phyloP scores from a whole-genome alignment of 2,113 vertebrate species.

The Eira barbara region DNA sequence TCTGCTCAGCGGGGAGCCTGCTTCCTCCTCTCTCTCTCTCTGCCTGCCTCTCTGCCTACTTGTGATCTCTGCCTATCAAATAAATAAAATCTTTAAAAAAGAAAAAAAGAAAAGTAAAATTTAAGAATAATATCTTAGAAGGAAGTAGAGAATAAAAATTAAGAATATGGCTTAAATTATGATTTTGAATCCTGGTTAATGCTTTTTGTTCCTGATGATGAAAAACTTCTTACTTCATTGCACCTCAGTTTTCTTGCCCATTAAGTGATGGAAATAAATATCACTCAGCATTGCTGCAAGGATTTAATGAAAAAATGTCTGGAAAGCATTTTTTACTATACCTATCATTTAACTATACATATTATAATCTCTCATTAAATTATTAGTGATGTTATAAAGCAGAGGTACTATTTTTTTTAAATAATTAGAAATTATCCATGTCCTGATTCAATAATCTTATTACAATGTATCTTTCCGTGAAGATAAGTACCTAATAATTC shows the following conservation, averaged over 20 bases:
- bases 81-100: no score
- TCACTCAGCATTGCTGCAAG: not conserved
- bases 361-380: not conserved
- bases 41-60: no score
- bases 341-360: not conserved
- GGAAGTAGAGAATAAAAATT: not conserved
- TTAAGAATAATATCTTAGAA: not conserved
- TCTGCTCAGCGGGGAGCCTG: no score
- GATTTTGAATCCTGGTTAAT: not conserved
- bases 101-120: not conserved
- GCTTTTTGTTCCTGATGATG: not conserved
- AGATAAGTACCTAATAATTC: not conserved
- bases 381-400: not conserved
- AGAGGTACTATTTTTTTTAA: not conserved
- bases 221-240: not conserved
- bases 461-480: not conserved
- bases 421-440: not conserved
- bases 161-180: not conserved
- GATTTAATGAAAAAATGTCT: not conserved
- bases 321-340: not conserved
- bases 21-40: no score
- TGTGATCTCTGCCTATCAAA: no score
- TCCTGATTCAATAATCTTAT: not conserved
- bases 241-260: not conserved
- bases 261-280: not conserved